Conservation (phyloP, 2,797 vertebrate species). For the Typhlichthys subterraneus region DNA sequence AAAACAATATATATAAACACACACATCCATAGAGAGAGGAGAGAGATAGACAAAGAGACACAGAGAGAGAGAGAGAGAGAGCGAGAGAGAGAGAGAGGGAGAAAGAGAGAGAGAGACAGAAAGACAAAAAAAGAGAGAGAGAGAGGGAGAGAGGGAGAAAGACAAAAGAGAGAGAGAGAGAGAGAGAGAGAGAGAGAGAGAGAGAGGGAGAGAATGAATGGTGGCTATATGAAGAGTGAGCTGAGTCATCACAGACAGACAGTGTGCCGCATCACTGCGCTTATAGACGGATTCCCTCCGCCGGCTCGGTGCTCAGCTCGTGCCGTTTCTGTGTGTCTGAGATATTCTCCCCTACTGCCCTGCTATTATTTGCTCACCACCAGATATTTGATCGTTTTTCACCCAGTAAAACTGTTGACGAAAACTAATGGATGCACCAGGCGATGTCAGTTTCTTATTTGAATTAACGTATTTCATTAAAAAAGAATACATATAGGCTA, state of each 20-base stretch:
- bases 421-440: too few species aligned
- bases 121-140: conserved; percentile 12
- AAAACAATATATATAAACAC: too few species aligned
- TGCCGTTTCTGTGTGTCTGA: conserved; percentile 53
- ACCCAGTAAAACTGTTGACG: conserved; percentile 8
- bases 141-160: conserved; percentile 11
- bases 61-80: conserved; percentile 7
- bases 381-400: conserved; percentile 15
- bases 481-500: too few species aligned
- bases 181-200: conserved; percentile 24
- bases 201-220: conserved; percentile 66
- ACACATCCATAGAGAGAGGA: too few species aligned
- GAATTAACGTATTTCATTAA: too few species aligned
- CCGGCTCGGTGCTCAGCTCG: conserved; percentile 52
- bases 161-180: conserved; percentile 14
- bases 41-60: too few species aligned
- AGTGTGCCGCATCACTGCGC: conserved; percentile 81
- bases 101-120: conserved; percentile 12
- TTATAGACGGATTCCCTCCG: conserved; percentile 76
- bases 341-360: conserved; percentile 12
- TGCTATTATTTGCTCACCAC: not conserved
- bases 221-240: conserved; percentile 80
- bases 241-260: conserved; percentile 83
- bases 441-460: too few species aligned
- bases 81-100: conserved; percentile 15